Evolutionary conservation across 2,113 vertebrate species (phyloP), one percentile per base, ranked within the genome.

Genomic region (Bombycilla garrulus): DNA sequence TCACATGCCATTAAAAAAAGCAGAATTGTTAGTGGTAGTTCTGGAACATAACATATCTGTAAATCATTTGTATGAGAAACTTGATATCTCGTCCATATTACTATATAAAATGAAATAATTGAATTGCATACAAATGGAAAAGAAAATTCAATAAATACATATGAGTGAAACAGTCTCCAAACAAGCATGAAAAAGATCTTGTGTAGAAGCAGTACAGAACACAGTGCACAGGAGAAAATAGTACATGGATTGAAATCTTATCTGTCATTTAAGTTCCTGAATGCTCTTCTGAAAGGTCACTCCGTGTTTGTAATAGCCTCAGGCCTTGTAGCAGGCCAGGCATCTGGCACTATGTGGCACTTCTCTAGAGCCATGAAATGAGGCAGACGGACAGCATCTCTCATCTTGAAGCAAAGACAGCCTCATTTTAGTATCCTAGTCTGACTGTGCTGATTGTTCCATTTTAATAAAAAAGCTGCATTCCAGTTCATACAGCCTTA

Each of bases 241-340:
- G 48, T 47, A 28, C 13, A 19, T 10, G 12, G 74, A 56, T 20
- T 57, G 70, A 79, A 88, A 28, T 40, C 36, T 12, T 70, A 51
- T 23, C 87, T 91, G 51, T 74, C 40, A 58, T 22, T 73, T 48
- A 10, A 66, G 51, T 66, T 91, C 28, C 25, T n/a, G 47, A 93
- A 50, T 35, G 57, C 38, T 82, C 6, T 81, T 92, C 47, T 61
- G 45, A 81, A 95, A 92, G 65, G 86, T 90, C 65, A 57, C 28
- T 53, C 21, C 5, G 6, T 51, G 50, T 60, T 15, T 56, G 25
- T 24, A 61, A 56, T 36, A 69, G 54, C 58, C 50, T 26, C 21
- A 4, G 1, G 11, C 78, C 45, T 29, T n/a, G 31, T 1, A 78
- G 64, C 58, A 60, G 54, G 67, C 38, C 54, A 42, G 54, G 58